phyloP scores from a whole-genome alignment of 2,113 vertebrate genomes.

The Grantiella picta region DNA sequence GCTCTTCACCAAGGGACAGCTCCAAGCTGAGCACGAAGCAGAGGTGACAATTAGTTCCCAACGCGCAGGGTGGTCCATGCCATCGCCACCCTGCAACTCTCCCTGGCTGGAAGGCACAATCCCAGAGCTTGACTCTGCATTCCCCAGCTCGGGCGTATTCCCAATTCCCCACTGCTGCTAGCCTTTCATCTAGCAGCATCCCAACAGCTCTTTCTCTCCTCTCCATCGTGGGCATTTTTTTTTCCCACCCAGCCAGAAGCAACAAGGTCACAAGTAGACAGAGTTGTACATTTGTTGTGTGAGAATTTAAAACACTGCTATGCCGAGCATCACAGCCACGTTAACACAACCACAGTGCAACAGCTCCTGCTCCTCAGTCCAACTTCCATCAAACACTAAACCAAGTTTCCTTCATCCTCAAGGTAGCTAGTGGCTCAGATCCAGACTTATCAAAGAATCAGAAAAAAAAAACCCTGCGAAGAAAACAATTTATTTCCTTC shows the following conservation, averaged over 20 bases:
- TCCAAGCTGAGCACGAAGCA: not conserved
- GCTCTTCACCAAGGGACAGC: not conserved
- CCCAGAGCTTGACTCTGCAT: not conserved
- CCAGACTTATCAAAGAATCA: not conserved
- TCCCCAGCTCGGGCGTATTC: not conserved
- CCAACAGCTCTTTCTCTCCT: not conserved
- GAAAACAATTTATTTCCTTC: not conserved
- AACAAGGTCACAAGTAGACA: not conserved
- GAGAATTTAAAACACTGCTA: not conserved
- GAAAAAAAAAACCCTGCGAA: not conserved
- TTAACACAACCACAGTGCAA: not conserved
- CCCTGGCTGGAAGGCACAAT: not conserved
- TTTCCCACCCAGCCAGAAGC: not conserved
- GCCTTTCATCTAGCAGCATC: not conserved
- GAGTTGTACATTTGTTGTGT: not conserved
- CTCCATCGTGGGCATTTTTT: not conserved
- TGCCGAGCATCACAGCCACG: not conserved
- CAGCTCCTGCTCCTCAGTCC: not conserved
- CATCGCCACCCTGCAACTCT: not conserved
- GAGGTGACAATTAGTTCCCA: conserved; percentile 14
- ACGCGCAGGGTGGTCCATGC: not conserved
- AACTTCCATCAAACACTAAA: not conserved
- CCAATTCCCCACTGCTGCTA: not conserved
- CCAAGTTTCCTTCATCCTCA: not conserved
- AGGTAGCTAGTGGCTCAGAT: not conserved